Conservation (phyloP, 2,888 invertebrate species). For the Philopedon plagiatum region DNA sequence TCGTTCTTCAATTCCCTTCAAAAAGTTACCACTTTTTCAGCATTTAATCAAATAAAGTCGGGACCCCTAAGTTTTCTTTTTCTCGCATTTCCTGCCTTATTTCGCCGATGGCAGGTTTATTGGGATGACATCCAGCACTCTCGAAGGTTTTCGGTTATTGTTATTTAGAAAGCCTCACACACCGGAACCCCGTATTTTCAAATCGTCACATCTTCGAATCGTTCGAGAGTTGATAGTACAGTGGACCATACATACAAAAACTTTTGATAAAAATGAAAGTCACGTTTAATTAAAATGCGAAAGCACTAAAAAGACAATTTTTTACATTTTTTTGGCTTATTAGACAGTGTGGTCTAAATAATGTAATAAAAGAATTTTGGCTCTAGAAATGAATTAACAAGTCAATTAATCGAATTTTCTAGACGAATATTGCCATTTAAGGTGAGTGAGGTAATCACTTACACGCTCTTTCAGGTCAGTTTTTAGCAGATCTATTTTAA, state of each 20-base stretch:
- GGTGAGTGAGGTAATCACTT: too few species aligned
- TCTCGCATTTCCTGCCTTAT: constrained; percentile 3
- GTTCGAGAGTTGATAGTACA: constrained; percentile 45
- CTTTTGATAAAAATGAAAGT: neutral
- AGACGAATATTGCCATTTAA: too few species aligned
- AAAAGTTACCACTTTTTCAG: constrained; percentile 26
- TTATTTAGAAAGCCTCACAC: constrained; percentile 59
- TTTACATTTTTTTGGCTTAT: too few species aligned
- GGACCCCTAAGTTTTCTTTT: constrained; percentile 18
- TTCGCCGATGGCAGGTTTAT: constrained; percentile 36
- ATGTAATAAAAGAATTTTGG: too few species aligned
- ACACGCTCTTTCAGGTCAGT: too few species aligned
- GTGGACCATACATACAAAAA: neutral
- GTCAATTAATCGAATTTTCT: too few species aligned
- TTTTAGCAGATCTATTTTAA: too few species aligned
- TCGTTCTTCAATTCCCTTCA: constrained; percentile 20
- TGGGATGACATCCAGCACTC: constrained; percentile 41
- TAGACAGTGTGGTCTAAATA: too few species aligned
- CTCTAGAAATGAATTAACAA: too few species aligned
- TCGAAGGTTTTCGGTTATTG: constrained; percentile 57
- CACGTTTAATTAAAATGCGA: too few species aligned
- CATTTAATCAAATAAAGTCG: constrained; percentile 42
- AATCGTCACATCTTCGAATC: constrained; percentile 55
- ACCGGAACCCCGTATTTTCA: constrained; percentile 56
- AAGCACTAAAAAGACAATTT: too few species aligned